Conservation (phyloP, 2,888 invertebrate species). For the Teinopalpus imperialis region DNA sequence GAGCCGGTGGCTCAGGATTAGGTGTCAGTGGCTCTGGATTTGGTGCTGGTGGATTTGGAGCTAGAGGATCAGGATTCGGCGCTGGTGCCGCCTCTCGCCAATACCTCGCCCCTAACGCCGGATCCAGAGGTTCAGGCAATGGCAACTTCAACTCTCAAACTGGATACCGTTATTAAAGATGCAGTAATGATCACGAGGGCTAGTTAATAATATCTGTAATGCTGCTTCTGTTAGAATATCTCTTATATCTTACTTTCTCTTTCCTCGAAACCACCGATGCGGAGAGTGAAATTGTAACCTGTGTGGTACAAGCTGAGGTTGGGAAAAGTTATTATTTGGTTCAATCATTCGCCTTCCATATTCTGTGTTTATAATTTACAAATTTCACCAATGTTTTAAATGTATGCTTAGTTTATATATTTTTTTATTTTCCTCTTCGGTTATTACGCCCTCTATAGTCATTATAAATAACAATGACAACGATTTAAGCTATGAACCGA, state of each 20-base stretch:
- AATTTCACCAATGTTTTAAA: too few relatives aligned
- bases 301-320: background rate
- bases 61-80: constrained; percentile 38
- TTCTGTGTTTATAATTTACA: too few relatives aligned
- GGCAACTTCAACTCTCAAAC: constrained; percentile 73
- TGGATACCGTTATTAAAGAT: constrained; percentile 66
- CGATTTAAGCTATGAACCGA: constrained; percentile 41
- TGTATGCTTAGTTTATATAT: background rate
- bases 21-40: constrained; percentile 27
- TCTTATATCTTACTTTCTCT: constrained; percentile 7
- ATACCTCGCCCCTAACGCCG: constrained; percentile 68
- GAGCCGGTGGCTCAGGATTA: constrained; percentile 28
- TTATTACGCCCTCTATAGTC: constrained; percentile 23
- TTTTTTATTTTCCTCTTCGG: constrained; percentile 1
- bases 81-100: constrained; percentile 62
- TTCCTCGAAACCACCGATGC: constrained; percentile 18
- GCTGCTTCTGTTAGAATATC: constrained; percentile 12
- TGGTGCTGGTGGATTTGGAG: constrained; percentile 31
- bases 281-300: constrained; percentile 1
- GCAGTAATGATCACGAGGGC: constrained; percentile 24
- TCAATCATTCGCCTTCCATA: background rate
- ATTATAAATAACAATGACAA: constrained; percentile 23
- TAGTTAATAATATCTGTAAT: constrained; percentile 13
- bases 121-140: constrained; percentile 58
- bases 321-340: background rate